Conservation (phyloP, 2,888 invertebrate species). For the Cotesia congregata region DNA sequence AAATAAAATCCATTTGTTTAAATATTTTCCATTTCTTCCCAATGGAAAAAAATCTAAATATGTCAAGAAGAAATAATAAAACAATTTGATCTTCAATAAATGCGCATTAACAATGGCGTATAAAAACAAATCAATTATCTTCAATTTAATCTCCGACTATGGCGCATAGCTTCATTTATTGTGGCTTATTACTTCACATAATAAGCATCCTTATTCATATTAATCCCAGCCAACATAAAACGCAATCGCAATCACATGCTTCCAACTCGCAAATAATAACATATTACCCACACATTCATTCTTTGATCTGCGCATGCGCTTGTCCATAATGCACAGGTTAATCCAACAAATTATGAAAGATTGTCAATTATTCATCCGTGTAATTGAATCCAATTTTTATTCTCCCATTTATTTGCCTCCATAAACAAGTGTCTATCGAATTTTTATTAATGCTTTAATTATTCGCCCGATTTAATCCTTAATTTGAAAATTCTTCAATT, state of each 20-base stretch:
- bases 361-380: constrained; percentile 37
- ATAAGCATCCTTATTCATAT: not conserved
- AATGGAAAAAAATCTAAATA: too few species aligned
- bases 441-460: not conserved
- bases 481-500: not conserved
- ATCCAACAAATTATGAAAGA: not conserved
- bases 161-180: not conserved
- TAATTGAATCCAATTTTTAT: constrained; percentile 57
- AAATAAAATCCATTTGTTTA: too few species aligned
- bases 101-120: too few species aligned
- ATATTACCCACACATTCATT: not conserved
- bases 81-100: too few species aligned
- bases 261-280: not conserved
- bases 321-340: not conserved
- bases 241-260: constrained; percentile 15
- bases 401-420: constrained; percentile 52
- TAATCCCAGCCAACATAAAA: not conserved
- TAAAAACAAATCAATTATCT: too few species aligned
- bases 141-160: too few species aligned
- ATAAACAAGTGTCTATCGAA: not conserved
- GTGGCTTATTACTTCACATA: not conserved
- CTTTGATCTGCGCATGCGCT: not conserved
- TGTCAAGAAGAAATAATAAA: too few species aligned
- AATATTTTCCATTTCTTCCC: too few species aligned
- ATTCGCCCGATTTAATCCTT: not conserved